phyloP scores from a whole-genome alignment of 2,888 invertebrate species.

The Drosophila monieri region DNA sequence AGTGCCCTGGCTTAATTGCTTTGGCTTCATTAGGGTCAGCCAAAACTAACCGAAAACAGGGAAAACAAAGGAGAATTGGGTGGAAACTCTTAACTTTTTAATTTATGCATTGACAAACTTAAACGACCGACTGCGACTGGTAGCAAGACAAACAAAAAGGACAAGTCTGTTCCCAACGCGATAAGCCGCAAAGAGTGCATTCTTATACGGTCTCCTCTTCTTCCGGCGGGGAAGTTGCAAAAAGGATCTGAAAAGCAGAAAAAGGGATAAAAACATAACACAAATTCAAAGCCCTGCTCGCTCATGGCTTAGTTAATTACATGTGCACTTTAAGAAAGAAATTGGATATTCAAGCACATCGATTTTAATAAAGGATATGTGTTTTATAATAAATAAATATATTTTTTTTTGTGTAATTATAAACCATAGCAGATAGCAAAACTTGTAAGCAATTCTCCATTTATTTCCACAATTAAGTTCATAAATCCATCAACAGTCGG shows the following conservation, averaged over 20 bases:
- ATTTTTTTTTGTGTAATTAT: not conserved
- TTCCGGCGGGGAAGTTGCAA: constrained; percentile 18
- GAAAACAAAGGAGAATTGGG: constrained; percentile 35
- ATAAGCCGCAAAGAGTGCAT: constrained; percentile 62
- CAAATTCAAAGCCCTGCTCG: constrained; percentile 26
- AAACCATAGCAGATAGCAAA: not conserved
- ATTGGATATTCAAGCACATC: not conserved
- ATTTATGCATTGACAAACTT: constrained; percentile 79
- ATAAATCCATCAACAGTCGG: constrained; percentile 26
- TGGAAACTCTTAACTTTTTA: constrained; percentile 63
- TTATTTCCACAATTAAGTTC: constrained; percentile 9
- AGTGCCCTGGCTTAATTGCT: constrained; percentile 62
- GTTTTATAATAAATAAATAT: too few relatives aligned
- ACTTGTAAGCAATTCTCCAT: constrained; percentile 18
- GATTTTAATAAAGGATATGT: not conserved
- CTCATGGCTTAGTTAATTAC: constrained; percentile 38
- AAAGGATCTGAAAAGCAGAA: constrained; percentile 51
- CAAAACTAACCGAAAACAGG: constrained; percentile 25
- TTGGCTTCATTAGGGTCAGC: constrained; percentile 66
- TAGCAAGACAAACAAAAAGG: constrained; percentile 46
- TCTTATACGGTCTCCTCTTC: constrained; percentile 20
- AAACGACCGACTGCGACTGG: constrained; percentile 32
- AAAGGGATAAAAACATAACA: constrained; percentile 39
- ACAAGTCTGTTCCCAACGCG: constrained; percentile 56
- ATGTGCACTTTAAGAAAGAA: constrained; percentile 5